Percentiles rank a stretch among this genome's conserved stretches.
phyloP scores from a whole-genome alignment of 2,888 invertebrate genomes.

The Timema podura region DNA sequence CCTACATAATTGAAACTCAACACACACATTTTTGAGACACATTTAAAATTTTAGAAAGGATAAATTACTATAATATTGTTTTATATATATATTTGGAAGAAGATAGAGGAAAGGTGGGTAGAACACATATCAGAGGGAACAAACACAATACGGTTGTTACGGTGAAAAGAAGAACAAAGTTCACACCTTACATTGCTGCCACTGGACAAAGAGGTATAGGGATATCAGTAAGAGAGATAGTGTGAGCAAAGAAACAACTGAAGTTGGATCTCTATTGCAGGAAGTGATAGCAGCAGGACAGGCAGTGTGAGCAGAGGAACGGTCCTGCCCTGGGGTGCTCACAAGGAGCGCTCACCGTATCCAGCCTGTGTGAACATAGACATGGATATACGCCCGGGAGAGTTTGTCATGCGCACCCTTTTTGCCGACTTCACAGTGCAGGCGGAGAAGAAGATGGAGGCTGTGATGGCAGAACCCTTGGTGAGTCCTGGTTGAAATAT shows the following conservation, averaged over 20 bases:
- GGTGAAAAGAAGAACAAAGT: not conserved
- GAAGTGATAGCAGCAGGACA: constrained; percentile 21
- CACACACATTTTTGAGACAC: too few species aligned
- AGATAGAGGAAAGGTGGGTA: not conserved
- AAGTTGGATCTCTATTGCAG: constrained; percentile 14
- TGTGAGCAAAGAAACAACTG: not conserved
- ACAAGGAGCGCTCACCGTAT: constrained; percentile 60
- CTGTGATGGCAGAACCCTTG: constrained; percentile 86
- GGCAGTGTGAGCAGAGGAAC: constrained; percentile 51
- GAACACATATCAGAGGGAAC: too few species aligned
- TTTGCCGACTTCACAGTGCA: constrained; percentile 93
- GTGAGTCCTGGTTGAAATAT: constrained; percentile 56
- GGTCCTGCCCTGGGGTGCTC: constrained; percentile 75
- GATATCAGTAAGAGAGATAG: too few species aligned
- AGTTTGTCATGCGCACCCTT: constrained; percentile 92
- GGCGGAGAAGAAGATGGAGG: constrained; percentile 93
- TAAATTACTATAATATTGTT: not conserved
- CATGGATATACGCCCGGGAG: constrained; percentile 78
- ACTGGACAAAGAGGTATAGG: too few species aligned
- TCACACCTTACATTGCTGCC: too few species aligned
- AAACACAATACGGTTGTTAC: not conserved
- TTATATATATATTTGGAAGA: not conserved
- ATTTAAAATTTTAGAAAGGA: not conserved
- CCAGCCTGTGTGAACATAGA: constrained; percentile 51
- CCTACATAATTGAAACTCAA: too few species aligned